Base-by-base conservation (phyloP, 2,113 vertebrate genomes). In the Pelvicachromis taeniatus region DNA sequence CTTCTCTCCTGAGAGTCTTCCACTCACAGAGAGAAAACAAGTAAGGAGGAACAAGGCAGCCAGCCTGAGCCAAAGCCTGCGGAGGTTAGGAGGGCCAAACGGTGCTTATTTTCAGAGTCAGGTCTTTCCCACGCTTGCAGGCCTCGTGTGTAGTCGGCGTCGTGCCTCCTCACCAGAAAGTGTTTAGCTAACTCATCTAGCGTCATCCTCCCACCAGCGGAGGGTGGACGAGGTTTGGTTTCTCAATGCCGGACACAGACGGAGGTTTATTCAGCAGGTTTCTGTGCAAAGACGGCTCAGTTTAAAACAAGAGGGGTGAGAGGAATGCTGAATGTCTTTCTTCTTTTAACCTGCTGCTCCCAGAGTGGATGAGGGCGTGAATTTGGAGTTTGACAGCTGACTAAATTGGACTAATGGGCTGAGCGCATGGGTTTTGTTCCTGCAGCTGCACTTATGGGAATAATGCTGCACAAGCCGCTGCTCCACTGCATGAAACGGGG, bases 91-190 rank as follows among this genome's bases (percentile, higher is more conserved):
- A 86, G 90, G 93, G 91, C 92, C 92, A 92, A 94, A 91, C 40
- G 87, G 92, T 95, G 93, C 93, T 95, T 95, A 94, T 95, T 94
- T 93, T 95, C 94, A 94, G 92, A 95, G 88, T 78, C 82, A 84
- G 89, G 94, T 92, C 95, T 95, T 96, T 96, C 95, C 94, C 94
- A 96, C 94, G 94, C 91, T 93, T 95, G 91, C 88, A 88, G 93
- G 90, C 89, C 88, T 90, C 82, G 59, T 90, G 91, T 93, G 93
- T 91, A 93, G 93, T 91, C 92, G 77, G 90, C 88, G 26, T 93
- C 85, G 4, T 92, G 94, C 91, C 90, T 90, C 86, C 89, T 88
- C 91, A 92, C 93, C 91, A 94, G 70, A 94, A 90, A 92, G 52
- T 88, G 86, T 93, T 95, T 89, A 92, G 92, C 89, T 80, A 94